Conservation (phyloP, 2,888 invertebrate genomes). For the Lasioglossum pauxillum region DNA sequence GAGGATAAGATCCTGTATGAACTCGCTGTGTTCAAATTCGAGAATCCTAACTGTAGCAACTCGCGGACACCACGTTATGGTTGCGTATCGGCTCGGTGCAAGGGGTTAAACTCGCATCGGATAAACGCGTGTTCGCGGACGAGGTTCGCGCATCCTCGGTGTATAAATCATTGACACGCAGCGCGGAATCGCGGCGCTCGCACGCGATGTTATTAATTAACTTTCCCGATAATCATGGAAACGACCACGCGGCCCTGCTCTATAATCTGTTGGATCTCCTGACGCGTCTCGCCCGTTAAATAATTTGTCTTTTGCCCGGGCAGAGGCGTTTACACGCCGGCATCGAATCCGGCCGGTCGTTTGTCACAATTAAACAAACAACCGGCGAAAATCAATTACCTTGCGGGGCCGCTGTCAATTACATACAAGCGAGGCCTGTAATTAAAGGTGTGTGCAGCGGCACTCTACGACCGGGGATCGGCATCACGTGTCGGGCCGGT, state of each 20-base stretch:
- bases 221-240: not conserved
- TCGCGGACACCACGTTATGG: not conserved
- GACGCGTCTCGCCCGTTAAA: not conserved
- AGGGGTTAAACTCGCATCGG: not conserved
- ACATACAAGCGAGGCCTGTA: slow-evolving; percentile 15
- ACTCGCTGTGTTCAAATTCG: too few relatives aligned
- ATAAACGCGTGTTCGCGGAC: not conserved
- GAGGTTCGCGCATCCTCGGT: not conserved
- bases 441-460: slow-evolving; percentile 29
- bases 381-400: slow-evolving; percentile 22
- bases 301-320: slow-evolving; percentile 10
- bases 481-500: slow-evolving; percentile 18
- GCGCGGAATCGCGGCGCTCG: not conserved
- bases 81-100: not conserved
- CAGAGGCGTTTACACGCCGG: not conserved
- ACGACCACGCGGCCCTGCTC: not conserved
- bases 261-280: not conserved
- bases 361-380: slow-evolving; percentile 27
- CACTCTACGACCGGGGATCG: not conserved
- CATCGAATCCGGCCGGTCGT: not conserved
- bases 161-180: slow-evolving; percentile 8
- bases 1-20: too few relatives aligned
- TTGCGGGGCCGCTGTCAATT: slow-evolving; percentile 14
- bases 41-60: too few relatives aligned
- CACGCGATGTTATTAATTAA: slow-evolving; percentile 46